Base-by-base conservation (phyloP, 1,140 invertebrate genomes). In the Adelges cooleyi region DNA sequence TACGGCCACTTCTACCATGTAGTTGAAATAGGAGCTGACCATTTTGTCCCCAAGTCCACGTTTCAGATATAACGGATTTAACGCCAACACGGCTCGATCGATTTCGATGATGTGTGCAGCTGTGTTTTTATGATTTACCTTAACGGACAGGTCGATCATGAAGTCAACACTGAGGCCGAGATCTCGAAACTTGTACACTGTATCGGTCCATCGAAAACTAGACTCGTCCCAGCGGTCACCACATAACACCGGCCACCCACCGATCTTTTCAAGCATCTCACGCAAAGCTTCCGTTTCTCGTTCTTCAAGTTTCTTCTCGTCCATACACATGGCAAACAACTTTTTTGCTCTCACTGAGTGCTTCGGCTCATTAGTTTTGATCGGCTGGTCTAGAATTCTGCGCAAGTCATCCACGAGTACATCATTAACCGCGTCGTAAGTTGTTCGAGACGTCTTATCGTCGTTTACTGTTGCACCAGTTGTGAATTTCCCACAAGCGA, bases 81-180 rank as follows among this genome's bases (percentile, higher is more conserved):
- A 77, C 36, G 90, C 90, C 49, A 96, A 78, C 1, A 87, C 82
- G 0, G 89, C 85, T 81, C 96, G 92, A 77, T 97, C 94, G 69
- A 97, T 72, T n/a, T 67, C 87, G 70, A 94, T 89, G 27, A 90
- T 80, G 49, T 89, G 78, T 67, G 81, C 82, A 0, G 86, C 87
- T 22, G 87, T 90, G 73, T 95, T 93, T 73, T 76, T 77, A n/a
- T 78, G 79, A 76, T 95, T 90, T 4, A 89, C 85, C 2, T 84
- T 82, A 50, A 95, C 85, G 25, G 87, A 90, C 69, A 94, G 88
- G 71, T 92, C 88, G 15, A 95, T 80, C 71, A 94, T 85, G 72
- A 93, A 92, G 74, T 92, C 89, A 42, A 90, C 85, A 5, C 86
- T 89, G 72, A 90, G 91, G 3, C 92, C 92, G 5, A 80, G 74